Conservation (phyloP, 2,113 vertebrate species). For the Salvelinus alpinus region DNA sequence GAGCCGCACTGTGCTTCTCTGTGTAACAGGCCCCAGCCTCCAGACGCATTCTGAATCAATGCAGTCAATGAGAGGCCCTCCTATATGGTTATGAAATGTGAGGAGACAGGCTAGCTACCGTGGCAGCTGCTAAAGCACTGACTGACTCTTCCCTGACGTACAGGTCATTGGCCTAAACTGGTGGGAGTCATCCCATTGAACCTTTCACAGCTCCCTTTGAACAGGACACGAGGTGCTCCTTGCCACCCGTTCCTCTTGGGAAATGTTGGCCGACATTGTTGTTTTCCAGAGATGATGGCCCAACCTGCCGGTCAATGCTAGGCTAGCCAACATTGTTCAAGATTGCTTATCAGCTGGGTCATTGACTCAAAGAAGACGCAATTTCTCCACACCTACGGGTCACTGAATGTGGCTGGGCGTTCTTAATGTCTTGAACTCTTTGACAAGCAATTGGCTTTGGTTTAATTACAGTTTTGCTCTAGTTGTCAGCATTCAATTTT, state of each 20-base stretch:
- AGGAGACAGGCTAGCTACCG: conserved; percentile 52
- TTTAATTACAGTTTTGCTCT: conserved; percentile 29
- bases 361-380: conserved; percentile 58
- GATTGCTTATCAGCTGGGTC: conserved; percentile 51
- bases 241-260: conserved; percentile 23
- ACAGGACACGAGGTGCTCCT: conserved; percentile 41
- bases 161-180: background rate
- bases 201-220: conserved; percentile 15
- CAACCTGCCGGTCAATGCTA: conserved; percentile 17
- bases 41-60: conserved; percentile 69
- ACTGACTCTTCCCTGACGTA: background rate
- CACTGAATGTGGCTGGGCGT: conserved; percentile 35
- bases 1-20: conserved; percentile 51
- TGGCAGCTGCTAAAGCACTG: conserved; percentile 10
- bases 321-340: conserved; percentile 34
- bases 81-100: conserved; percentile 67
- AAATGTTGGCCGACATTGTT: conserved; percentile 27
- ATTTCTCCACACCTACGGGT: conserved; percentile 56
- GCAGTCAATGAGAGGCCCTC: conserved; percentile 59
- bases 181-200: conserved; percentile 10
- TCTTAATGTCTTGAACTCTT: conserved; percentile 41
- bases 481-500: background rate
- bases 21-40: conserved; percentile 55
- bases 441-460: conserved; percentile 40
- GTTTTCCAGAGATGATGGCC: conserved; percentile 29